Conservation (phyloP, 2,797 vertebrate species). For the Hydrophis major region DNA sequence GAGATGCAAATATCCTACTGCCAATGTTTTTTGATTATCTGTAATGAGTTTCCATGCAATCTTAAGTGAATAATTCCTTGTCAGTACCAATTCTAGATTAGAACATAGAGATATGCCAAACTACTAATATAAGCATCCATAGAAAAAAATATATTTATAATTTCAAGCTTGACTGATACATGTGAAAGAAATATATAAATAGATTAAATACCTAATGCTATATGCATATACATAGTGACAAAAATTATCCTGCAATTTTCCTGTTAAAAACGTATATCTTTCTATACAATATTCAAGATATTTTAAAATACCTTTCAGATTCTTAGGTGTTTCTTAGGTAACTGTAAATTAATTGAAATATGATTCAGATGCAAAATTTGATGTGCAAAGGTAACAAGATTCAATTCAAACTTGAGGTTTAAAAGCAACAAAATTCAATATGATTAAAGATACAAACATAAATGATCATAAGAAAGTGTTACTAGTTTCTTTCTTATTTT, state of each 20-base stretch:
- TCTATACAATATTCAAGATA: not conserved
- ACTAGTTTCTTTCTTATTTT: not conserved
- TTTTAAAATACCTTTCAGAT: not conserved
- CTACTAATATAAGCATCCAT: not conserved
- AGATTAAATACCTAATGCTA: not conserved
- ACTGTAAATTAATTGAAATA: not conserved
- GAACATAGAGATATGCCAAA: not conserved
- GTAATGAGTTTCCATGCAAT: not conserved
- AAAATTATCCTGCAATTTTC: not conserved
- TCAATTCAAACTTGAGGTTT: not conserved
- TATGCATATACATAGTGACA: not conserved
- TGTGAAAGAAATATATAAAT: not conserved
- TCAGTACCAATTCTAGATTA: not conserved
- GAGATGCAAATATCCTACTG: constrained; percentile 28
- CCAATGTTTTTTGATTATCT: constrained; percentile 3
- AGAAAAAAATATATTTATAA: not conserved
- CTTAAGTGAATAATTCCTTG: not conserved
- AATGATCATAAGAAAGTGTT: not conserved
- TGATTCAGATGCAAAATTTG: not conserved
- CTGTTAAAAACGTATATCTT: not conserved
- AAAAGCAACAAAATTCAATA: not conserved
- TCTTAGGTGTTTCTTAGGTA: not conserved
- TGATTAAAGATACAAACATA: not conserved
- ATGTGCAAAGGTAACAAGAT: not conserved
- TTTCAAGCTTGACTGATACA: not conserved